Percentiles rank a stretch among this genome's conserved stretches.
phyloP scores from a whole-genome alignment of 2,113 vertebrate species.

The Dicaeum eximium region DNA sequence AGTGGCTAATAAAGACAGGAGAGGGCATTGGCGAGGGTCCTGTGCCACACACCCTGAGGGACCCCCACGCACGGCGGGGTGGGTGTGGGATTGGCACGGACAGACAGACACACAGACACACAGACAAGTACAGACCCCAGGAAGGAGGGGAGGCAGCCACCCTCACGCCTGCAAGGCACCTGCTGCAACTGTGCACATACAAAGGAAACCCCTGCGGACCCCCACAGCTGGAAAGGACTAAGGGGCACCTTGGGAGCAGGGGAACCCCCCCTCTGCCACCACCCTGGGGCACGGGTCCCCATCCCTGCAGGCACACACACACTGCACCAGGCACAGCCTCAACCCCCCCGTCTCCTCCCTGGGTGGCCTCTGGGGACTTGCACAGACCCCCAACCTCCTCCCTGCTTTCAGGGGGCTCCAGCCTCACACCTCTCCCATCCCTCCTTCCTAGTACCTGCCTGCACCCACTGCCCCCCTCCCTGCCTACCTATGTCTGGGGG shows the following conservation, averaged over 20 bases:
- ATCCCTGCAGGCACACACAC: background rate
- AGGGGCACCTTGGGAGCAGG: background rate
- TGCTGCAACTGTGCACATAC: background rate
- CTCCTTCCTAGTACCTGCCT: background rate
- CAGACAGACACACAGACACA: background rate
- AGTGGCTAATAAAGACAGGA: constrained; percentile 30
- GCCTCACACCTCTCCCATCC: background rate
- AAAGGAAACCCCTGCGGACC: background rate
- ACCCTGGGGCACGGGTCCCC: background rate
- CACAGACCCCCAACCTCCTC: background rate
- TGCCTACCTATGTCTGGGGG: background rate
- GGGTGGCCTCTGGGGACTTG: background rate
- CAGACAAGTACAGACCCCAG: background rate
- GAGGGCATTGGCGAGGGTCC: background rate
- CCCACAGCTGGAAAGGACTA: background rate
- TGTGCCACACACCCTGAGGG: background rate
- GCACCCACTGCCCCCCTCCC: background rate
- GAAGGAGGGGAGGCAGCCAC: background rate
- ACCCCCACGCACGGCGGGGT: accelerated
- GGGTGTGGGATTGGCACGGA: background rate
- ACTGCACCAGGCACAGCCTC: background rate
- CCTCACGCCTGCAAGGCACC: background rate
- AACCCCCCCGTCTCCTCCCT: too few species aligned
- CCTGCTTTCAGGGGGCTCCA: background rate
- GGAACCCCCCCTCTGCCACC: background rate